Conservation (phyloP, 2,888 invertebrate species). For the Macrosoma leucophasiata region DNA sequence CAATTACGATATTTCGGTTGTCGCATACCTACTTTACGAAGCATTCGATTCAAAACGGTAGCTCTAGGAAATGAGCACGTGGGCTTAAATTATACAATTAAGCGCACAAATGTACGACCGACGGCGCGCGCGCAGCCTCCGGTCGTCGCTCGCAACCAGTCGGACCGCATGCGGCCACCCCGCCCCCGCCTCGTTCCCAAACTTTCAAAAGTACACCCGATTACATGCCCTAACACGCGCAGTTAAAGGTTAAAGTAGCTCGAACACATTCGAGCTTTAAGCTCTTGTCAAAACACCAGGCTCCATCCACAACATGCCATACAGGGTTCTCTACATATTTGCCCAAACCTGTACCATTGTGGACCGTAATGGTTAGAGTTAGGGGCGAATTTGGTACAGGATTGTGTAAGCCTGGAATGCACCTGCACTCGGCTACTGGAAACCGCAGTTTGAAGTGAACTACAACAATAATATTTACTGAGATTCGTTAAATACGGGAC, state of each 20-base stretch:
- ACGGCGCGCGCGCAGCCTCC: conserved; percentile 67
- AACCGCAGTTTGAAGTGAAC: conserved; percentile 38
- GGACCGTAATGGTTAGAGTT: conserved; percentile 40
- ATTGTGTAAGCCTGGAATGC: conserved; percentile 37
- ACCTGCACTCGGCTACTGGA: conserved; percentile 57
- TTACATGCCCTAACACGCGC: conserved; percentile 30
- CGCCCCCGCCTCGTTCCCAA: conserved; percentile 50
- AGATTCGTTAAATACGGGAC: conserved; percentile 39
- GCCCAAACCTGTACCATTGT: conserved; percentile 41
- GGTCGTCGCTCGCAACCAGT: conserved; percentile 75
- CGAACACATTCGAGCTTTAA: conserved; percentile 24
- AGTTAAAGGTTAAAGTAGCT: conserved; percentile 27
- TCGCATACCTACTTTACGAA: conserved; percentile 19
- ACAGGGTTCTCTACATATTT: conserved; percentile 64
- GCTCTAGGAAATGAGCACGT: conserved; percentile 26
- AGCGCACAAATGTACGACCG: conserved; percentile 29
- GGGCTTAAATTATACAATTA: conserved; percentile 21
- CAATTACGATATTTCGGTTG: too few species aligned
- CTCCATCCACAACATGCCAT: conserved; percentile 56
- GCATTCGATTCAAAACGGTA: neutral
- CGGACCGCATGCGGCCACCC: conserved; percentile 56
- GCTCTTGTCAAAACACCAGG: conserved; percentile 27
- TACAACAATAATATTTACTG: conserved; percentile 44
- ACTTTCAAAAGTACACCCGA: conserved; percentile 38
- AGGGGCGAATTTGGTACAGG: conserved; percentile 36